These are phyloP conservation scores for Platygyra sinensis DNA, from an alignment of 64 coral and sea anemone genomes.

Conservation along the genomic window DNA sequence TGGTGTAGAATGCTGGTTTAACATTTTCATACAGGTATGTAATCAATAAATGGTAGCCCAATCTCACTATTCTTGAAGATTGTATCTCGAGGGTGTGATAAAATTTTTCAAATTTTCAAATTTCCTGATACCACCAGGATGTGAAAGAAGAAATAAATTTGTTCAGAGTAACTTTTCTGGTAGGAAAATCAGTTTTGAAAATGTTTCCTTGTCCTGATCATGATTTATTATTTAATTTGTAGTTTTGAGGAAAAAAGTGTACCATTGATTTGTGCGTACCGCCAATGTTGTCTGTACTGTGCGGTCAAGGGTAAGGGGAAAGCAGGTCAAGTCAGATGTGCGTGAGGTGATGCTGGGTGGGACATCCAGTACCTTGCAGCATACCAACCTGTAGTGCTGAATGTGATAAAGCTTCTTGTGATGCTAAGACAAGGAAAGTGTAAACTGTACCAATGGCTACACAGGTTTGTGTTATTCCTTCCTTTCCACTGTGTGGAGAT, in stretches of 20 bases:
- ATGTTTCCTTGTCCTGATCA: too few species aligned
- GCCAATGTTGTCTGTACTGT: conserved; percentile 70
- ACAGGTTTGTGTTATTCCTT: conserved; percentile 38
- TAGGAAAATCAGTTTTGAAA: too few species aligned
- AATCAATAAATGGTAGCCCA: not conserved
- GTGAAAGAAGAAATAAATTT: too few species aligned
- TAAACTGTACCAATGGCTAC: conserved; percentile 63
- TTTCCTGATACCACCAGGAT: too few species aligned
- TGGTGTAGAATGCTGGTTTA: not conserved
- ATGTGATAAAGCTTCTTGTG: conserved; percentile 69
- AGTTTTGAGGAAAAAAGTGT: conserved; percentile 78
- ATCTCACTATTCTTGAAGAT: too few species aligned
- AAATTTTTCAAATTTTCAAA: too few species aligned
- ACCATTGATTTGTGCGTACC: conserved; percentile 46
- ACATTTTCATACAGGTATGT: conserved; percentile 3
- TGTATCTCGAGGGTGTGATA: too few species aligned
- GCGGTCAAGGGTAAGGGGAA: too few species aligned
- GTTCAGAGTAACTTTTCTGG: too few species aligned
- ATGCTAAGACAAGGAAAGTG: conserved; percentile 74
- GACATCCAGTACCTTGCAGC: conserved; percentile 67
- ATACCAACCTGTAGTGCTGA: conserved; percentile 43
- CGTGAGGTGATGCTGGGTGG: conserved; percentile 77
- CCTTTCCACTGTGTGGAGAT: too few species aligned
- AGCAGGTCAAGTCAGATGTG: conserved; percentile 28
- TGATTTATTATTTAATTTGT: not conserved